A percentile compares a stretch with the other conserved stretches of the same genome.
phyloP scores from a whole-genome alignment of 2,888 invertebrate species.

The Xylophagus ater region DNA sequence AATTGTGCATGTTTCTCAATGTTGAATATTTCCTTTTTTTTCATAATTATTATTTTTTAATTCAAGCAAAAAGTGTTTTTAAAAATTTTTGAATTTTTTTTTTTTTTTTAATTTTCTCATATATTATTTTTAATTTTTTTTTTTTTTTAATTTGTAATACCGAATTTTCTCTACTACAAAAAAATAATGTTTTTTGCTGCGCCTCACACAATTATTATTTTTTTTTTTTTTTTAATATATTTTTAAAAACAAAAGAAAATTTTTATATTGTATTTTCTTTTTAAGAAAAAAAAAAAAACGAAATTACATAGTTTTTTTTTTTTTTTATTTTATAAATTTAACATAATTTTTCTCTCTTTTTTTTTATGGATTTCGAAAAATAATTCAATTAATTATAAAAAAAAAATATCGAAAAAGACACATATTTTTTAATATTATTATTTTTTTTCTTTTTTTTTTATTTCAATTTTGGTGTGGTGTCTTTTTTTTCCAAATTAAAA shows the following conservation, averaged over 20 bases:
- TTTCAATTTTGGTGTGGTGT: too few relatives aligned
- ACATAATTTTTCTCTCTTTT: constrained; percentile 5
- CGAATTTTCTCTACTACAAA: constrained; percentile 34
- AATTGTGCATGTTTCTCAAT: constrained; percentile 39
- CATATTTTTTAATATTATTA: too few relatives aligned
- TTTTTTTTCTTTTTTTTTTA: too few relatives aligned
- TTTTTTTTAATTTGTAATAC: constrained; percentile 33
- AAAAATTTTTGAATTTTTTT: constrained; percentile 17
- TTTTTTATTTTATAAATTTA: constrained; percentile 11
- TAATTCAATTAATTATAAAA: constrained; percentile 5
- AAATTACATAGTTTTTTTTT: constrained; percentile 12
- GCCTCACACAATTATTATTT: constrained; percentile 31
- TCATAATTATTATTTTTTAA: constrained; percentile 13
- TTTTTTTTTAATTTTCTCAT: constrained; percentile 22
- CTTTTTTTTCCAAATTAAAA: too few relatives aligned
- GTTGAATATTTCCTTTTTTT: constrained; percentile 31
- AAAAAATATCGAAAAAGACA: too few relatives aligned
- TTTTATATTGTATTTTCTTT: constrained; percentile 15
- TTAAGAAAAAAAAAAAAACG: constrained; percentile 7
- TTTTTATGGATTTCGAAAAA: constrained; percentile 9
- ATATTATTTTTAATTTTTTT: constrained; percentile 14
- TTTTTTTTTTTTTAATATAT: constrained; percentile 13
- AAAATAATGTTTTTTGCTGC: too few relatives aligned
- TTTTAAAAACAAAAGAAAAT: constrained; percentile 13
- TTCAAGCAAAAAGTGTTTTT: constrained; percentile 8